These are phyloP conservation scores for Seira ritae DNA, from an alignment of 2,888 invertebrate genomes.

Conservation along the genomic window DNA sequence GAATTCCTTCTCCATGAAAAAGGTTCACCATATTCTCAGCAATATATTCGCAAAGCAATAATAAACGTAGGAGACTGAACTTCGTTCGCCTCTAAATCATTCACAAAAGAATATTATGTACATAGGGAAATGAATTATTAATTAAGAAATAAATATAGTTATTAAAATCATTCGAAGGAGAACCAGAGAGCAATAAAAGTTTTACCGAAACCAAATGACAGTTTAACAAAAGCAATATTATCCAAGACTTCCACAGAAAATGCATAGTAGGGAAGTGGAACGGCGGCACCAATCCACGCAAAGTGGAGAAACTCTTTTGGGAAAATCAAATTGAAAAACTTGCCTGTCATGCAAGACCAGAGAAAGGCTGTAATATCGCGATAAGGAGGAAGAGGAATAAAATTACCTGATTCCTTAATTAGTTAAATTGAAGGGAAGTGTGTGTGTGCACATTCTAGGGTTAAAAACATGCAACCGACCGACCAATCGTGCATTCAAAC, in stretches of 20 bases:
- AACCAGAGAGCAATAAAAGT: constrained; percentile 53
- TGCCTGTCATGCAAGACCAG: neutral
- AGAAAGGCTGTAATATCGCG: neutral
- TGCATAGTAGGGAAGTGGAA: neutral
- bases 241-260: constrained; percentile 27
- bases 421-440: constrained; percentile 17
- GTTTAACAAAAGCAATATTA: constrained; percentile 52
- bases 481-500: neutral
- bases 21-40: constrained; percentile 50
- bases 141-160: constrained; percentile 17
- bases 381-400: neutral
- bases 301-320: neutral
- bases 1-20: constrained; percentile 26
- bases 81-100: constrained; percentile 35
- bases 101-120: neutral
- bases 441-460: neutral
- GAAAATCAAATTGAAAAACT: constrained; percentile 2
- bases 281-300: neutral
- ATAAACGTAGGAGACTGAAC: constrained; percentile 57
- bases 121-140: neutral
- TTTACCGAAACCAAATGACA: constrained; percentile 48
- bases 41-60: constrained; percentile 61
- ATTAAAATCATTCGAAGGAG: constrained; percentile 25
- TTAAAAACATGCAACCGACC: neutral
- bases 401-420: constrained; percentile 47